Evolutionary conservation across 2,797 vertebrate genomes (phyloP), one percentile per base, ranked within the genome.

Genomic region (Semotilus atromaculatus): DNA sequence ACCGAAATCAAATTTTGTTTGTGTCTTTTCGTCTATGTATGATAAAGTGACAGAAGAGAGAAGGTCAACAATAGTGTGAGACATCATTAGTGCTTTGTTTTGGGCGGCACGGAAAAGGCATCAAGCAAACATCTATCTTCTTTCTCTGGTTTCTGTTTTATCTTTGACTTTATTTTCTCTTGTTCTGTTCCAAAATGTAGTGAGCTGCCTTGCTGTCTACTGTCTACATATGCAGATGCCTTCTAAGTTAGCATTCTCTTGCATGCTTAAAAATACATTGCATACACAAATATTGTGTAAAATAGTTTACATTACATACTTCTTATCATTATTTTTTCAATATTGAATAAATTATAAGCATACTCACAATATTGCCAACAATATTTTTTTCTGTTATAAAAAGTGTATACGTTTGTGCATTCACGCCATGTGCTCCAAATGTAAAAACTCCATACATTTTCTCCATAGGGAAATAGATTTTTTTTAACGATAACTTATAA

Each of bases 21-120:
- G 55, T 78, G 31, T 73, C 10, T 62, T 29, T 85, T 43, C 26
- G 19, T 48, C 72, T 71, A 55, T 67, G 73, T 78, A 40, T 21
- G 36, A 45, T 36, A 55, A 62, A 77, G 31, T 36, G 71, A 66
- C 60, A 43, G 34, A 71, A 53, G 70, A 62, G 40, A 64, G 26
- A 84, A 84, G 74, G 82, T 78, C 73, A 84, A 36, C 34, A 55
- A 84, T 58, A 78, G 38, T 78, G 82, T 67, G 34, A 26, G 81
- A 66, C 62, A 55, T 76, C 23, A 36, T 75, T 75, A 75, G 51
- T 23, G 11, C 21, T 75, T 23, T 10, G 13, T 21, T 36, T 55
- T 4, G 51, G 73, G 73, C n/a, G 21, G 31, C 19, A 55, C 3
- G 36, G 23, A 60, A 76, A 60, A 60, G 8, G 23, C 23, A 40